Conservation (phyloP, 1,140 invertebrate genomes). For the Apis florea region DNA sequence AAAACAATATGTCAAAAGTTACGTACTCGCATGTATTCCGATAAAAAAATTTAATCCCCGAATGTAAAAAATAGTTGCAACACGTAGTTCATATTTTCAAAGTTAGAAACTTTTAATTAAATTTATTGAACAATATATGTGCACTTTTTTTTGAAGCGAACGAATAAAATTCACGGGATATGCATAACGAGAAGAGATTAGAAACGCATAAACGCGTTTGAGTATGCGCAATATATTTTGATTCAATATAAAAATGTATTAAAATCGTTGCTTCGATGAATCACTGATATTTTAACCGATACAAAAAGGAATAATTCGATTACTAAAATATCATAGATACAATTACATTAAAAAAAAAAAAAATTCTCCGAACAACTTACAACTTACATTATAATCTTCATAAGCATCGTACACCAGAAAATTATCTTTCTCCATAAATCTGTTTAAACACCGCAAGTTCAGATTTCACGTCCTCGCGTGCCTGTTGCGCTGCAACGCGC, state of each 20-base stretch:
- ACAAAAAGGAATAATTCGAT: not conserved
- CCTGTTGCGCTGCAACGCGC: conserved; percentile 21
- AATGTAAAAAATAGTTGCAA: not conserved
- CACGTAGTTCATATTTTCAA: not conserved
- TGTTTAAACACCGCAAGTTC: not conserved
- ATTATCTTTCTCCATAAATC: not conserved
- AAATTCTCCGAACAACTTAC: not conserved
- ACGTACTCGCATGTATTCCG: no score
- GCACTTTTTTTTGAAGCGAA: not conserved
- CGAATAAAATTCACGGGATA: not conserved
- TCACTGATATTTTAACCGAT: no score
- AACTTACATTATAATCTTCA: not conserved
- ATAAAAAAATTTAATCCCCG: conserved; percentile 5
- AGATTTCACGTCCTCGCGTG: conserved; percentile 1
- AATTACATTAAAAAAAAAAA: not conserved
- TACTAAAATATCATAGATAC: not conserved
- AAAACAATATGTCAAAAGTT: not conserved
- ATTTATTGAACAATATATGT: not conserved
- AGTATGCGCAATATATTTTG: not conserved
- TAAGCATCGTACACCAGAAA: not conserved
- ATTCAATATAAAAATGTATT: not conserved
- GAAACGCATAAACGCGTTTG: not conserved
- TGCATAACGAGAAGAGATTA: not conserved
- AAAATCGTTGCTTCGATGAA: no score
- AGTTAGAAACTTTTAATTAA: conserved; percentile 12